These are phyloP conservation scores for Phoxinus phoxinus DNA, from an alignment of 2,113 vertebrate genomes.

Conservation along the genomic window DNA sequence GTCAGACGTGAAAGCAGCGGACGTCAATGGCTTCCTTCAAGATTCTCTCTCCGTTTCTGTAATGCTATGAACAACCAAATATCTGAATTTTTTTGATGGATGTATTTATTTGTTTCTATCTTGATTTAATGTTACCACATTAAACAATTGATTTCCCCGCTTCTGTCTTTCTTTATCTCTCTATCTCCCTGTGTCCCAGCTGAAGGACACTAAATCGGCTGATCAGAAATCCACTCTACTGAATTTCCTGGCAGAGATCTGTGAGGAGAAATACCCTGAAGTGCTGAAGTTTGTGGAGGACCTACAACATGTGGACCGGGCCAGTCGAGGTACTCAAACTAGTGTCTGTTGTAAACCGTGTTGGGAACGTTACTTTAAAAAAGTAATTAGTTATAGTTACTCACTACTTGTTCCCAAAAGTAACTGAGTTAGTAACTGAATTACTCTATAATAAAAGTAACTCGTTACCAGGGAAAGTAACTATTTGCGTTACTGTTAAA, in stretches of 20 bases:
- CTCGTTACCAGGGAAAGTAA: too few species aligned
- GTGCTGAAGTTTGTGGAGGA: slow-evolving; percentile 87
- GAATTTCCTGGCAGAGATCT: slow-evolving; percentile 90
- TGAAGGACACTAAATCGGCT: slow-evolving; percentile 93
- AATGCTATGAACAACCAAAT: background rate
- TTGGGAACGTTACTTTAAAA: too few species aligned
- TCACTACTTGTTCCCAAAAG: too few species aligned
- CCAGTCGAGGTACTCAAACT: slow-evolving; percentile 85
- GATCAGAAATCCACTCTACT: slow-evolving; percentile 94
- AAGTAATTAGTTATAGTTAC: too few species aligned
- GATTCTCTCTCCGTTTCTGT: background rate
- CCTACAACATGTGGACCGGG: slow-evolving; percentile 90
- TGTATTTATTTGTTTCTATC: background rate
- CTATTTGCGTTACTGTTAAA: too few species aligned
- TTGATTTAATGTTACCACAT: slow-evolving; percentile 18
- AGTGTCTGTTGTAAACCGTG: too few species aligned
- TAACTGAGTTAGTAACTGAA: too few species aligned
- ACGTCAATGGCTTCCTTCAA: slow-evolving; percentile 46
- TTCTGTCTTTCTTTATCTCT: background rate
- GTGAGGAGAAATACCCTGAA: slow-evolving; percentile 89
- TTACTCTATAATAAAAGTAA: too few species aligned
- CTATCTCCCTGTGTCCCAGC: slow-evolving; percentile 68
- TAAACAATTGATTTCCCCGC: background rate
- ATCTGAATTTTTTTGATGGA: background rate
- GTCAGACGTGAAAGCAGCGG: slow-evolving; percentile 53